Conservation (phyloP, 2,797 vertebrate species). For the Brotula barbata region DNA sequence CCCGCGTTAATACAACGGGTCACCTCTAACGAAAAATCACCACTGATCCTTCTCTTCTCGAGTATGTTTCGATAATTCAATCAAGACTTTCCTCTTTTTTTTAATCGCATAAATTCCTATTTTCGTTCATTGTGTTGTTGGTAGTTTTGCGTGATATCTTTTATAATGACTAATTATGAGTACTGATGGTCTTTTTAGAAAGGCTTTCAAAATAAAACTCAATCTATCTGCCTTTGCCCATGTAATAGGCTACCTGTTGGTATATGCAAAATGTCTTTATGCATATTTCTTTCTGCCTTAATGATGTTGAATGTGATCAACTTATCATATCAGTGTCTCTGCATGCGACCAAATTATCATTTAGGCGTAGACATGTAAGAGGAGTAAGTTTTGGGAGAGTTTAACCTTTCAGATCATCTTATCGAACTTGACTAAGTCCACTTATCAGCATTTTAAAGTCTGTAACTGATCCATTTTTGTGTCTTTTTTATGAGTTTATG, state of each 20-base stretch:
- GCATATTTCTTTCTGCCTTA: not conserved
- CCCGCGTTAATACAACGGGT: constrained; percentile 42
- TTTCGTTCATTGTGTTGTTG: not conserved
- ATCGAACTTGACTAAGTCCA: no score
- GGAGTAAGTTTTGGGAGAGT: no score
- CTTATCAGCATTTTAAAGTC: no score
- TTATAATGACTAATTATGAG: no score
- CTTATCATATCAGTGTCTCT: not conserved
- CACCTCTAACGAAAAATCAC: constrained; percentile 46
- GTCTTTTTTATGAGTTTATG: not conserved
- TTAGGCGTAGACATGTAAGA: no score
- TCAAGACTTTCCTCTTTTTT: not conserved
- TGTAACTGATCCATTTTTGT: not conserved
- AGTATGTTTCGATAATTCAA: not conserved
- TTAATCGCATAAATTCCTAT: not conserved
- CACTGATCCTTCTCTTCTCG: constrained; percentile 18
- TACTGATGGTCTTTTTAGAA: not conserved
- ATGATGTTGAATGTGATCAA: not conserved
- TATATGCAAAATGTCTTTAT: not conserved
- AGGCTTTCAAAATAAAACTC: constrained; percentile 2
- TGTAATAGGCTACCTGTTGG: not conserved
- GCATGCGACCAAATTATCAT: no score
- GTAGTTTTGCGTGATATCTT: no score
- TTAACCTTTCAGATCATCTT: not conserved
- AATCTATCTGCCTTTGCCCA: constrained; percentile 2